A percentile compares a stretch with the other conserved stretches of the same genome.
phyloP scores from a whole-genome alignment of 1,140 invertebrate genomes.

The Zaprionus africanus region DNA sequence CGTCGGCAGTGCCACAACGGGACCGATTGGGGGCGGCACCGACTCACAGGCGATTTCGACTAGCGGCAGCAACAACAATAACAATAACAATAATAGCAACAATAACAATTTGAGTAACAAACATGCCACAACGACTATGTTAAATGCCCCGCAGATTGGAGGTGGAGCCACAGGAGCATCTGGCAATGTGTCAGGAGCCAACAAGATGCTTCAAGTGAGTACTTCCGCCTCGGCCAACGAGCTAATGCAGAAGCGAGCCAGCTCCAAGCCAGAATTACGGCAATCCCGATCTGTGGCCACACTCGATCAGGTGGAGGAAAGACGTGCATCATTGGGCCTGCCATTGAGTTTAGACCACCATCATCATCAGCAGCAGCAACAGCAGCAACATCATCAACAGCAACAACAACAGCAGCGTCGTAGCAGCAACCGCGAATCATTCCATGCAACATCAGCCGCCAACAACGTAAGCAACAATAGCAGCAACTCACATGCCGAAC shows the following conservation, averaged over 20 bases:
- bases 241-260: constrained; percentile 67
- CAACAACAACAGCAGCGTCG: constrained; percentile 55
- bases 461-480: constrained; percentile 48
- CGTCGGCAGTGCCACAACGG: constrained; percentile 25
- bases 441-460: constrained; percentile 60
- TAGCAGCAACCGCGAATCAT: constrained; percentile 74
- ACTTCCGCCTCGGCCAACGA: constrained; percentile 62
- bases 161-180: constrained; percentile 15
- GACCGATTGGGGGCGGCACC: constrained; percentile 21
- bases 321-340: constrained; percentile 63
- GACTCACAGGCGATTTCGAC: constrained; percentile 32
- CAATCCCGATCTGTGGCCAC: constrained; percentile 63
- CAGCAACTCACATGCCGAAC: constrained; percentile 25
- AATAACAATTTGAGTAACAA: constrained; percentile 68
- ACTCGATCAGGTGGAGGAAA: constrained; percentile 67
- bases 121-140: constrained; percentile 69
- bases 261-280: constrained; percentile 68
- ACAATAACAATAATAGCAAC: constrained; percentile 56
- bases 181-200: constrained; percentile 11
- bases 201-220: constrained; percentile 44
- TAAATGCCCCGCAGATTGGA: constrained; percentile 49
- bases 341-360: constrained; percentile 49
- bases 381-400: constrained; percentile 58
- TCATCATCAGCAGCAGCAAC: constrained; percentile 35
- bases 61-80: constrained; percentile 39